These are phyloP conservation scores for Matsumyia berberina DNA, from an alignment of 2,888 invertebrate species.

Conservation along the genomic window DNA sequence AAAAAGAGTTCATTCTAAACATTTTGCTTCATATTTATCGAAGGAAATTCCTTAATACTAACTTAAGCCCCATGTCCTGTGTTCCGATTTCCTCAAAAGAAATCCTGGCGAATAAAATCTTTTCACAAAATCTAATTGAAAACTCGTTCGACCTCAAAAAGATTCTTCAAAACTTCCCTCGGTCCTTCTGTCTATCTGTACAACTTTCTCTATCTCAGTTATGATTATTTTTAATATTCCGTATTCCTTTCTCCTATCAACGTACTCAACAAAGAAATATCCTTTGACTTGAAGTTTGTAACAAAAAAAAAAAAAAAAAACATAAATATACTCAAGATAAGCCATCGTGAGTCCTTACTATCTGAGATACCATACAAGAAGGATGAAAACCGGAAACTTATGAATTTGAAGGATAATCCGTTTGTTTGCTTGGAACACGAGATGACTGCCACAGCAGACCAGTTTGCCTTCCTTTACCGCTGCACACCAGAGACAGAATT, in stretches of 20 bases:
- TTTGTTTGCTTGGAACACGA: slow-evolving; percentile 59
- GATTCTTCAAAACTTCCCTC: slow-evolving; percentile 5
- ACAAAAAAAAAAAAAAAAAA: not conserved
- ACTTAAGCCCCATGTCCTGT: not conserved
- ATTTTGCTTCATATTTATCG: not conserved
- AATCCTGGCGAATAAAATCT: not conserved
- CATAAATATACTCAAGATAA: slow-evolving; percentile 6
- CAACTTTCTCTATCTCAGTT: not conserved
- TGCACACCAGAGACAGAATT: slow-evolving; percentile 15
- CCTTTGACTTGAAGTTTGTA: slow-evolving; percentile 9
- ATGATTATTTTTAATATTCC: slow-evolving; percentile 21
- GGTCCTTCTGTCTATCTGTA: too few species aligned
- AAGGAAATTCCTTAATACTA: not conserved
- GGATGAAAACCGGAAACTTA: slow-evolving; percentile 65
- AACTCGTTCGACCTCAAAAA: slow-evolving; percentile 37
- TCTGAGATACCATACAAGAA: slow-evolving; percentile 49
- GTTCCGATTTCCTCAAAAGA: too few species aligned
- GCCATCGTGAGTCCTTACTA: slow-evolving; percentile 51
- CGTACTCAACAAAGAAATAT: slow-evolving; percentile 6
- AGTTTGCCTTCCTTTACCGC: not conserved
- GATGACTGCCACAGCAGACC: slow-evolving; percentile 3
- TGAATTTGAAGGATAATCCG: slow-evolving; percentile 65
- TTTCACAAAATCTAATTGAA: slow-evolving; percentile 49
- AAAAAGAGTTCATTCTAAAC: not conserved
- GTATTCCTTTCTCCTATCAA: not conserved